Evolutionary conservation across 2,888 invertebrate species (phyloP), one percentile per base, ranked within the genome.

Genomic region (Pocota personata): DNA sequence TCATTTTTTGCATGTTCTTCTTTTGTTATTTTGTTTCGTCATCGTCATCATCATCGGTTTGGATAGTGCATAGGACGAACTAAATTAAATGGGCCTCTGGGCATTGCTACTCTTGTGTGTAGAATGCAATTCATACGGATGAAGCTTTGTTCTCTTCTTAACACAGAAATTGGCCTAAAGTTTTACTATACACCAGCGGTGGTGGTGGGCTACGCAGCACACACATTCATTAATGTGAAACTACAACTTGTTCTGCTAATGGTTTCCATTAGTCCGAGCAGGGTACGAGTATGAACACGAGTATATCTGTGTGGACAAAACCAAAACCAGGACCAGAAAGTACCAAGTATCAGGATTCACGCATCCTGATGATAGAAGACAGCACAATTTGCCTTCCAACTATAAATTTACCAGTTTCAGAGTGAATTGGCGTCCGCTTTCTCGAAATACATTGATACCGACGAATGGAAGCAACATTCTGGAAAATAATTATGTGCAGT

Each of bases 231-330:
- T 86, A 86, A 75, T 80, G 48, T 46, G 84, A 76, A 80, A 71
- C 71, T 76, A 72, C 71, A 86, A 86, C 86, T 86, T 86, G 86
- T 86, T 72, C 67, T 37, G 60, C 86, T 86, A 86, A 86, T 86
- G 76, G 86, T 80, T 76, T 86, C 71, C 86, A 86, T 86, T 86
- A 86, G 82, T 77, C 48, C 40, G 27, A 55, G 37, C n/a, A 37
- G 37, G n/a, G 46, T 24, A 69, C 46, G 64, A 40, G 66, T 43
- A 75, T 73, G 32, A n/a, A n/a, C n/a, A n/a, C n/a, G n/a, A n/a
- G n/a, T n/a, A 21, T 27, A 30, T 30, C 35, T 43, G 62, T 46
- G 48, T 66, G 21, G 50, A 67, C 43, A 75, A 69, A 75, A 75
- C 75, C 75, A 19, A 72, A 71, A 64, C 50, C 58, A 62, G 55